phyloP scores from a whole-genome alignment of 2,113 vertebrate genomes.

The Lophius piscatorius region DNA sequence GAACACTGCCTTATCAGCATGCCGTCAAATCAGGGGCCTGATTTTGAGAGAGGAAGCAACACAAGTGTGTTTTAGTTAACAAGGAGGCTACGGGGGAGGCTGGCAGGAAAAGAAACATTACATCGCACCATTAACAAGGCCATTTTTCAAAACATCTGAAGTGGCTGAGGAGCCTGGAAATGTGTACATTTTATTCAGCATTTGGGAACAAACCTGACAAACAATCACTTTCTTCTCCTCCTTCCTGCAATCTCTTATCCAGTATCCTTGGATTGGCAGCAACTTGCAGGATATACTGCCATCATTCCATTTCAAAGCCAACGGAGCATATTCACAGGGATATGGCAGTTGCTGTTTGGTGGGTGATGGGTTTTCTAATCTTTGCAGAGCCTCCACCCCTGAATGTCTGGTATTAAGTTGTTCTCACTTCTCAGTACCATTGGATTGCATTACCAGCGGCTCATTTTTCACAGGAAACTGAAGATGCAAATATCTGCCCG shows the following conservation, averaged over 20 bases:
- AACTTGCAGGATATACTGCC: too few species aligned
- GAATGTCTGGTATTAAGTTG: slow-evolving; percentile 31
- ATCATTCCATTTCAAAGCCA: slow-evolving; percentile 42
- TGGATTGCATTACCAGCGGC: slow-evolving; percentile 28
- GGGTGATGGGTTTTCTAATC: slow-evolving; percentile 47
- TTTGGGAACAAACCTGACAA: slow-evolving; percentile 15
- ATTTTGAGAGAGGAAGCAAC: neutral
- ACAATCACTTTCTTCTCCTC: neutral
- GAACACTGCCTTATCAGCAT: too few species aligned
- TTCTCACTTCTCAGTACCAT: slow-evolving; percentile 15
- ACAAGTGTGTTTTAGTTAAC: slow-evolving; percentile 10
- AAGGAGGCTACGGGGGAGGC: neutral
- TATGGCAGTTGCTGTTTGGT: slow-evolving; percentile 4
- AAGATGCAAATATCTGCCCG: slow-evolving; percentile 34
- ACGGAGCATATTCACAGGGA: slow-evolving; percentile 27
- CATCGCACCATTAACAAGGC: neutral
- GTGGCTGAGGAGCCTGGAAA: neutral
- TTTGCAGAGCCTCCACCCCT: slow-evolving; percentile 18
- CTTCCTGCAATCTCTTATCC: slow-evolving; percentile 7
- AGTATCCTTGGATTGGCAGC: slow-evolving; percentile 31
- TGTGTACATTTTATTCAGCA: slow-evolving; percentile 1
- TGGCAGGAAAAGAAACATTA: slow-evolving; percentile 3
- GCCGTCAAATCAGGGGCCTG: too few species aligned
- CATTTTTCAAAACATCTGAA: slow-evolving; percentile 6
- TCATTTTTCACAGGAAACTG: slow-evolving; percentile 54